Evolutionary conservation across 2,888 invertebrate genomes (phyloP).

Genomic region (Diadromus collaris): DNA sequence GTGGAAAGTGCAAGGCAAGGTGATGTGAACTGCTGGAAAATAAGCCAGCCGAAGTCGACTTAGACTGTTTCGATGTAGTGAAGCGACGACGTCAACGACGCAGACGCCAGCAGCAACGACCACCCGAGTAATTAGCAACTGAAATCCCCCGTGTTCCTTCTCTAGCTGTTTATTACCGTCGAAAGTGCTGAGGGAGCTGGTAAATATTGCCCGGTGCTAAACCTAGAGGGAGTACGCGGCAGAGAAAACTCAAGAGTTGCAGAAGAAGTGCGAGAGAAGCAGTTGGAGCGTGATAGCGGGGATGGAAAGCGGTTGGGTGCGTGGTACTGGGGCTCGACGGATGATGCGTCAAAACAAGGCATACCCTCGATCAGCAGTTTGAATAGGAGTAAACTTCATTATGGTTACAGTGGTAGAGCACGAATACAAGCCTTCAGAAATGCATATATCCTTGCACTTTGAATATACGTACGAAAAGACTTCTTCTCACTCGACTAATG

Average conservation of each 20-base stretch:
- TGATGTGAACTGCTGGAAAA: slow-evolving; percentile 38
- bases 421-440: slow-evolving; percentile 43
- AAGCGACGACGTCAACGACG: slow-evolving; percentile 27
- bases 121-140: slow-evolving; percentile 75
- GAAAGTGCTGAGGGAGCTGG: slow-evolving; percentile 70
- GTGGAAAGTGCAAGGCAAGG: slow-evolving; percentile 47
- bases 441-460: slow-evolving; percentile 51
- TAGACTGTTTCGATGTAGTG: slow-evolving; percentile 59
- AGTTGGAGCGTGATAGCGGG: slow-evolving; percentile 42
- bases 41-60: slow-evolving; percentile 51
- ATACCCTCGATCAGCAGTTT: slow-evolving; percentile 48
- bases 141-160: slow-evolving; percentile 49
- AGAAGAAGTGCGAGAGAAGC: slow-evolving; percentile 50
- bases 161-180: slow-evolving; percentile 74
- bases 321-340: slow-evolving; percentile 57
- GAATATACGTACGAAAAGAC: slow-evolving; percentile 54
- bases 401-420: slow-evolving; percentile 57
- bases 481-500: slow-evolving; percentile 40
- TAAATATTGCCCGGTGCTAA: slow-evolving; percentile 71
- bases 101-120: slow-evolving; percentile 54
- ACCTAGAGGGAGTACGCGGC: slow-evolving; percentile 22
- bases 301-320: slow-evolving; percentile 26
- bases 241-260: slow-evolving; percentile 48
- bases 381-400: slow-evolving; percentile 48
- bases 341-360: slow-evolving; percentile 52